Percentiles rank a stretch among this genome's conserved stretches.
Conservation (phyloP, 2,113 vertebrate species). For the Syrmaticus mikado region DNA sequence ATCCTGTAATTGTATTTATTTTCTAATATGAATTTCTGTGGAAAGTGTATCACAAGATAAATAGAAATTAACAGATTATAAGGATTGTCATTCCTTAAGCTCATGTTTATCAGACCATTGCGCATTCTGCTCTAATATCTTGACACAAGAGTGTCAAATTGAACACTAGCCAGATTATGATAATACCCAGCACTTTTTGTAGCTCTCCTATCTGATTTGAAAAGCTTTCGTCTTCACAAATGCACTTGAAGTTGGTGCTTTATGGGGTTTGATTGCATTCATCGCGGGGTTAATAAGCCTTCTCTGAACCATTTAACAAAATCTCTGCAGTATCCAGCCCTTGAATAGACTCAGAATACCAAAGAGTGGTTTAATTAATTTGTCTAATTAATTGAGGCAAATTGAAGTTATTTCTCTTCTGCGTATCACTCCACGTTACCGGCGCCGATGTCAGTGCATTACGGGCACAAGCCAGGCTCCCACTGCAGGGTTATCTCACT, state of each 20-base stretch:
- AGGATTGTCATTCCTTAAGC: constrained; percentile 57
- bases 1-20: constrained; percentile 60
- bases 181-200: constrained; percentile 50
- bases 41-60: constrained; percentile 62
- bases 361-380: constrained; percentile 57
- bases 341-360: not conserved
- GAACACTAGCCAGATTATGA: constrained; percentile 59
- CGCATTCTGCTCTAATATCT: constrained; percentile 63
- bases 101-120: constrained; percentile 63
- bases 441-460: constrained; percentile 60
- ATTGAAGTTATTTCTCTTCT: not conserved
- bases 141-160: constrained; percentile 60
- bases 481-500: constrained; percentile 76
- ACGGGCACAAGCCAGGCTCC: constrained; percentile 21
- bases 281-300: constrained; percentile 57
- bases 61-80: constrained; percentile 64
- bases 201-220: constrained; percentile 49
- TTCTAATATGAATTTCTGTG: constrained; percentile 30
- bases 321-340: constrained; percentile 30
- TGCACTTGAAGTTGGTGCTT: constrained; percentile 46
- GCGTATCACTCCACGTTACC: constrained; percentile 13
- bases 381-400: constrained; percentile 65
- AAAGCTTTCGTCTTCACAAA: constrained; percentile 61
- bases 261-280: constrained; percentile 51
- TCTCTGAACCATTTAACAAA: constrained; percentile 48